These are phyloP conservation scores for Osmoderma eremita DNA, from an alignment of 2,888 invertebrate genomes.

Conservation along the genomic window DNA sequence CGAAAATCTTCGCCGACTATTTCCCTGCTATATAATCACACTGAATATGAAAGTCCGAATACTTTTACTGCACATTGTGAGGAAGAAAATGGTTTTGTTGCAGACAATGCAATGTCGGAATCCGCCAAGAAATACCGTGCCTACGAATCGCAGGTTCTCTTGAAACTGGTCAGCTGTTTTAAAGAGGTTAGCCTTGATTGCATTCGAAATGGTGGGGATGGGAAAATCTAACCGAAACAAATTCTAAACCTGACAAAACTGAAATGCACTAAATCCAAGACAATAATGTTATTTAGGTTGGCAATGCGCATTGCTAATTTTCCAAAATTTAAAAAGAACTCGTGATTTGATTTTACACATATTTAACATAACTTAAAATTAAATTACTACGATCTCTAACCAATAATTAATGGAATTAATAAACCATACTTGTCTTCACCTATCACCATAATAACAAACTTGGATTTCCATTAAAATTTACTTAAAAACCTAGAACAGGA, in stretches of 20 bases:
- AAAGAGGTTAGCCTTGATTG: conserved; percentile 45
- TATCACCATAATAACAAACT: too few species aligned
- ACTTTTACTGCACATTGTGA: conserved; percentile 51
- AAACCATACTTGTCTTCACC: too few species aligned
- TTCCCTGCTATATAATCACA: conserved; percentile 54
- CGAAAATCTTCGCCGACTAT: conserved; percentile 42
- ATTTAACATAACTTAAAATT: too few species aligned
- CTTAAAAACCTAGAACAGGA: too few species aligned
- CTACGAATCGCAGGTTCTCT: conserved; percentile 51
- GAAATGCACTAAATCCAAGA: not conserved
- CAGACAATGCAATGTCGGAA: conserved; percentile 48
- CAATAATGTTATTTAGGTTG: too few species aligned
- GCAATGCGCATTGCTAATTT: too few species aligned
- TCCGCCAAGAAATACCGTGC: conserved; percentile 42
- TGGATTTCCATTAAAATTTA: too few species aligned
- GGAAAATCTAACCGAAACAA: conserved; percentile 9
- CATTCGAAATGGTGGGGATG: conserved; percentile 17
- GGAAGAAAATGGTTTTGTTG: conserved; percentile 47
- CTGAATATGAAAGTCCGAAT: conserved; percentile 47
- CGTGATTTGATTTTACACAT: too few species aligned
- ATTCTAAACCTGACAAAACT: not conserved
- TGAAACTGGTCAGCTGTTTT: conserved; percentile 55
- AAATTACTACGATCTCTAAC: too few species aligned
- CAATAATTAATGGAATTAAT: too few species aligned
- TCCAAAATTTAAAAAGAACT: too few species aligned